Evolutionary conservation across 2,113 vertebrate genomes (phyloP), one percentile per base, ranked within the genome.

Genomic region (Tinamus guttatus): DNA sequence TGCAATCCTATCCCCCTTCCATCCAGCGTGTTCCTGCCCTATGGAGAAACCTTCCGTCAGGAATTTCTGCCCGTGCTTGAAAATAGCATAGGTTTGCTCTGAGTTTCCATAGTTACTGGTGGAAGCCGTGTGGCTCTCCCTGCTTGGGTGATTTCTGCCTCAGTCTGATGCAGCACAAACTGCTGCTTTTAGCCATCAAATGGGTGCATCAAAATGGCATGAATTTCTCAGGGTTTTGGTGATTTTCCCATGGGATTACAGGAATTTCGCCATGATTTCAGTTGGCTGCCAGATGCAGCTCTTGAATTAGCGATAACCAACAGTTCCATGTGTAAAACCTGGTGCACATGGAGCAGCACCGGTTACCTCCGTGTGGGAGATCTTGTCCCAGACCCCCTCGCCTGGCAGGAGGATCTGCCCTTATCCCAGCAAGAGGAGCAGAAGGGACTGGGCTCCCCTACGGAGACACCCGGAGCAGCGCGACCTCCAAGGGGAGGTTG

Each of bases 71-170:
- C 70, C 3, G 0, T n/a, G 40, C 49, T 69, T 94, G 76, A 67
- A 90, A 94, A 91, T 32, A 89, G 41, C 85, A 56, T 80, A 65
- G 67, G 69, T 80, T 88, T 89, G 75, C 85, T 84, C 84, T 51
- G 32, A 3, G 94, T 96, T 95, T 28, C 96, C 87, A 94, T 95
- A 85, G 97, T 79, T 91, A 97, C 93, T 49, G 7, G 63, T 60
- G 40, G 34, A 75, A 76, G 71, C 59, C 2, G 1, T 62, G 38
- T 3, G 1, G 43, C 2, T 8, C 56, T 0, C 5, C 65, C 19
- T 41, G n/a, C 47, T 34, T 43, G 87, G 91, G 56, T 3, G 32
- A 36, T 47, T 36, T 8, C 21, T 9, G 24, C 27, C 19, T 51
- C 52, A 82, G 52, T 73, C 54, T 14, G 2, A 7, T 0, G 1